Evolutionary conservation across 2,113 vertebrate genomes (phyloP).

Genomic region (Vulpes vulpes): DNA sequence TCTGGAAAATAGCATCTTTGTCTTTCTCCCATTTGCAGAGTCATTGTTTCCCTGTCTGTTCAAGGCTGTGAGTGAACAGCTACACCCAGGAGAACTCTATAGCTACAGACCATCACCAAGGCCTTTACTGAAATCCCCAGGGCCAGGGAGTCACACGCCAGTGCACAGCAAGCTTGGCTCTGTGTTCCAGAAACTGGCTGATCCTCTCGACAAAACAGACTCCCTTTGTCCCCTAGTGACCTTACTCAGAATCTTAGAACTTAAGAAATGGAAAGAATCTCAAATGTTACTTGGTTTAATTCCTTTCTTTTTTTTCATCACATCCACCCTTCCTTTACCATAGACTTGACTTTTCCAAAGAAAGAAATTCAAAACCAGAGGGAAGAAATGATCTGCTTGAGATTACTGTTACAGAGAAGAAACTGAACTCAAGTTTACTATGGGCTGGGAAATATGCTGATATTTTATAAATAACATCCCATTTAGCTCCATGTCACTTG

Average conservation of each 20-base stretch:
- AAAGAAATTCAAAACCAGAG: slow-evolving; percentile 13
- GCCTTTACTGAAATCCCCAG: not conserved
- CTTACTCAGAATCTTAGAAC: not conserved
- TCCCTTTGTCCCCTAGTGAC: not conserved
- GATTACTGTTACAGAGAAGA: not conserved
- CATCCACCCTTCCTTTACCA: not conserved
- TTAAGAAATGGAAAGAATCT: slow-evolving; percentile 7
- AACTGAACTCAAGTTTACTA: slow-evolving; percentile 3
- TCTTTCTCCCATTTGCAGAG: not conserved
- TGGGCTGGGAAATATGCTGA: not conserved
- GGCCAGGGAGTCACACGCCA: not conserved
- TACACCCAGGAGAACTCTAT: not conserved
- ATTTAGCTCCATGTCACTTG: not conserved
- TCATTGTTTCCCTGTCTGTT: not conserved
- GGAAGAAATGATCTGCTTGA: not conserved
- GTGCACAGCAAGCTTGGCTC: not conserved
- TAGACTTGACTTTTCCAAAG: not conserved
- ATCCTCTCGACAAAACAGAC: not conserved
- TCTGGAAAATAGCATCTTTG: not conserved
- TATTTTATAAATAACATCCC: not conserved
- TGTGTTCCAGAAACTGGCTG: not conserved
- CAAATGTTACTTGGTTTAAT: not conserved
- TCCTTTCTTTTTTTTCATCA: not conserved
- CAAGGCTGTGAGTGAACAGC: not conserved
- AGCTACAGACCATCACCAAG: not conserved